Conservation (phyloP, 2,888 invertebrate species). For the Colostygia pectinataria region DNA sequence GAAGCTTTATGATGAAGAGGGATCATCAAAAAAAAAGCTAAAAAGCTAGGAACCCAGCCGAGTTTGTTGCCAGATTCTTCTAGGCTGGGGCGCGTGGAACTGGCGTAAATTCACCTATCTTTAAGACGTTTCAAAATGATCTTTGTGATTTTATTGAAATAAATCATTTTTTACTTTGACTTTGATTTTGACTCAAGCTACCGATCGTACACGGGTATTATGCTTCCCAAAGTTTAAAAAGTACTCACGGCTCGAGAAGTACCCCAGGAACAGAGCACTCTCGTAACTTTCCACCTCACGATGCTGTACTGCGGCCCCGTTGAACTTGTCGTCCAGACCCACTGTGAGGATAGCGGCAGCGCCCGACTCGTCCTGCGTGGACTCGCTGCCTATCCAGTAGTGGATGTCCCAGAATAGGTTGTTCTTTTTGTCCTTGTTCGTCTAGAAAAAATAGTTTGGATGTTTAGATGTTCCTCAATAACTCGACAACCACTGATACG, state of each 20-base stretch:
- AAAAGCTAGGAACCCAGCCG: no score
- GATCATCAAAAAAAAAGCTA: no score
- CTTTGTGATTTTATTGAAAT: no score
- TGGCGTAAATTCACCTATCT: no score
- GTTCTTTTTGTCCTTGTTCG: constrained; percentile 85
- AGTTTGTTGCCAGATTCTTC: no score
- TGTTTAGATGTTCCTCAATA: background rate
- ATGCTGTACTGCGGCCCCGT: constrained; percentile 93
- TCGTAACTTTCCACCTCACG: constrained; percentile 94
- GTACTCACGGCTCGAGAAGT: constrained; percentile 85
- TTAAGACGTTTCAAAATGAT: no score
- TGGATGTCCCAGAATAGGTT: constrained; percentile 91
- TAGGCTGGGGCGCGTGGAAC: no score
- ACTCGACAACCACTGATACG: no score
- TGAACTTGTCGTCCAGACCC: constrained; percentile 91
- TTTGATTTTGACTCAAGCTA: no score
- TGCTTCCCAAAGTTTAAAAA: background rate
- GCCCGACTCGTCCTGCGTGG: constrained; percentile 90
- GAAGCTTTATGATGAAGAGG: no score
- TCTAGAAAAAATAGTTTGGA: constrained; percentile 71
- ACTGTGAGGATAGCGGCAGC: constrained; percentile 90
- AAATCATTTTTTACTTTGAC: no score
- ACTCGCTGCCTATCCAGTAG: constrained; percentile 93
- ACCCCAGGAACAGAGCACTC: constrained; percentile 89
- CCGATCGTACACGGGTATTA: no score